Evolutionary conservation across 2,797 vertebrate genomes (phyloP), one percentile per base, ranked within the genome.

Genomic region (Micropoecilia bifurca): DNA sequence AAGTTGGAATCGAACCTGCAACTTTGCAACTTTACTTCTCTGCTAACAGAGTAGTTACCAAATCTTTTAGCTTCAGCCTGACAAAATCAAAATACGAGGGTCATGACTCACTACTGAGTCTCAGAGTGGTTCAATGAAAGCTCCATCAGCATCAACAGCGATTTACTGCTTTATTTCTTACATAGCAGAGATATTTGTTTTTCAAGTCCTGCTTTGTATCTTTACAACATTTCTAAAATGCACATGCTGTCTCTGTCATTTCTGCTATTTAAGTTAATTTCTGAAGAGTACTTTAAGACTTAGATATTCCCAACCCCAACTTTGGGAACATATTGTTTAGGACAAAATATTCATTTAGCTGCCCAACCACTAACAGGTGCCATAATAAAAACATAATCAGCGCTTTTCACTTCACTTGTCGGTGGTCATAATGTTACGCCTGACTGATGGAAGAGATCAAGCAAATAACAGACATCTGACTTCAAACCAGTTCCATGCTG

Each of bases 401-500:
- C 39, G 2, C 22, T 8, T 22, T 68, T 68, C 36, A 41, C 20
- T 12, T 68, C 63, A 22, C 36, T 68, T 41, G 18, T 41, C 20
- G 25, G 36, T 68, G 36, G 63, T 68, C 63, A 68, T 41, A 68
- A 68, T 68, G 36, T 68, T 68, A 25, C 3, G 22, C 66, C 22
- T 69, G 66, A 43, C 66, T 25, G 66, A 12, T 12, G 2, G 39
- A 69, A 77, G 86, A 36, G 83, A 92, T 89, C 86, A 86, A 87
- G 84, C 68, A 50, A 28, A 73, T 45, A 48, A 83, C 46, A 47
- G 83, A 83, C 79, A 86, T 55, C 73, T 50, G 1, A 25, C 88
- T 85, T 89, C 85, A 91, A 74, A 85, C 79, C 81, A 45, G 50
- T 53, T 86, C 76, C 69, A 47, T 36, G 81, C 88, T 89, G 89